These are phyloP conservation scores for Varanus komodoensis DNA, from an alignment of 2,113 vertebrate genomes.

Conservation along the genomic window DNA sequence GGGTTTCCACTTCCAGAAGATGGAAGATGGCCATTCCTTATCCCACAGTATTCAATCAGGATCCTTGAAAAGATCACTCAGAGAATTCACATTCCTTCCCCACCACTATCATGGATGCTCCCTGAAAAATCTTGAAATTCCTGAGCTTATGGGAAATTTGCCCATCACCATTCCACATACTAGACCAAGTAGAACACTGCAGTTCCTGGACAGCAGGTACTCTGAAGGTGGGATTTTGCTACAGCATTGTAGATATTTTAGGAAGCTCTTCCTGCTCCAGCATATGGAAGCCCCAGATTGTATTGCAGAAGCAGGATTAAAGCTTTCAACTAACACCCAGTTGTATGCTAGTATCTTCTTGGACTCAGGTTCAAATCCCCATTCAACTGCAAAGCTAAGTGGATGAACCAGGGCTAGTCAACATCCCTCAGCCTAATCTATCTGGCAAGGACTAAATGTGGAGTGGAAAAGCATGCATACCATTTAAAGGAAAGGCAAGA, in stretches of 20 bases:
- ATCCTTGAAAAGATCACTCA: background rate
- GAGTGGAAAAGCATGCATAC: background rate
- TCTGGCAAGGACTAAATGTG: background rate
- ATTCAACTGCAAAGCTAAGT: background rate
- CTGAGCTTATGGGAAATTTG: background rate
- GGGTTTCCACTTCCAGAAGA: too few relatives aligned
- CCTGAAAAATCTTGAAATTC: background rate
- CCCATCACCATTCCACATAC: background rate
- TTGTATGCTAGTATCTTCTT: background rate
- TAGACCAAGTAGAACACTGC: background rate
- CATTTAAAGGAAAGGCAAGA: background rate
- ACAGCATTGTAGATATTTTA: background rate
- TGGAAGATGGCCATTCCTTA: too few relatives aligned
- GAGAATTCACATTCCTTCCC: background rate
- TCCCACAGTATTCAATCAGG: too few relatives aligned
- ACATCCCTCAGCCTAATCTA: background rate
- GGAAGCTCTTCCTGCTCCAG: too few relatives aligned
- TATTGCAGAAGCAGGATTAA: background rate
- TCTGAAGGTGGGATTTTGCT: background rate
- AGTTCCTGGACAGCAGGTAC: background rate
- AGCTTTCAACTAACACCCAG: background rate
- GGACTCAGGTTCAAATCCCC: background rate
- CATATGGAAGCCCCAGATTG: background rate
- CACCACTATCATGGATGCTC: background rate
- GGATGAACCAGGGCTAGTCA: background rate